Evolutionary conservation across 53 echinoderm and acorn worm genomes (phyloP).

Genomic region (Holothuria leucospilota): DNA sequence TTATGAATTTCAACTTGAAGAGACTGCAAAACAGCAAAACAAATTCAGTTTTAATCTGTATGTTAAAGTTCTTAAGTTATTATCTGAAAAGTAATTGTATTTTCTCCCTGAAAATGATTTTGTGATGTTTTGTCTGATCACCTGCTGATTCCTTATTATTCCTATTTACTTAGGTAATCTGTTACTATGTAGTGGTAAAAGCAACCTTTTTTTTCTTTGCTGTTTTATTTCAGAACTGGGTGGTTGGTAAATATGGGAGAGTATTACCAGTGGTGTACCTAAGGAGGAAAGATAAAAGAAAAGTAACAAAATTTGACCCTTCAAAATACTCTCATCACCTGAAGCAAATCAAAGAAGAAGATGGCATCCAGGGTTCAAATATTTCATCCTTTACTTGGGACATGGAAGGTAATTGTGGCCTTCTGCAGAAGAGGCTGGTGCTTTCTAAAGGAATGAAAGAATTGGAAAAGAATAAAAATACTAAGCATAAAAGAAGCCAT

Average conservation of each 20-base stretch:
- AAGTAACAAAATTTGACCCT: conserved; percentile 77
- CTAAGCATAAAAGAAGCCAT: neutral
- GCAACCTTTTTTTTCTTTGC: too few species aligned
- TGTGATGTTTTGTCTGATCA: too few species aligned
- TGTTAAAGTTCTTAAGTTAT: too few species aligned
- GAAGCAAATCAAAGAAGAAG: conserved; percentile 71
- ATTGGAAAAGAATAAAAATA: neutral
- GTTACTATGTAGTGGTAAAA: too few species aligned
- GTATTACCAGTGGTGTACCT: conserved; percentile 92
- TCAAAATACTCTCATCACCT: conserved; percentile 83
- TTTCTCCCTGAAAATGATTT: too few species aligned
- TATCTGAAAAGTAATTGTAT: too few species aligned
- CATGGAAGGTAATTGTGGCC: neutral
- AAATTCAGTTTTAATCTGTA: too few species aligned
- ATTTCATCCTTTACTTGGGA: neutral
- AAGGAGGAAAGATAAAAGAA: conserved; percentile 75
- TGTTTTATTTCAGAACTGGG: conserved; percentile 75
- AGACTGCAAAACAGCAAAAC: too few species aligned
- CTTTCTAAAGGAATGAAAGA: conserved; percentile 22
- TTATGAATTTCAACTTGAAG: too few species aligned
- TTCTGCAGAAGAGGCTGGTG: conserved; percentile 67
- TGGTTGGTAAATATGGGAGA: conserved; percentile 89
- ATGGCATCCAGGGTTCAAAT: neutral
- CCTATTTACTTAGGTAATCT: too few species aligned
- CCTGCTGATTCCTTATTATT: too few species aligned